Percentiles rank a stretch among this genome's conserved stretches.
phyloP scores from a whole-genome alignment of 2,113 vertebrate species.

The Macquaria australasica region DNA sequence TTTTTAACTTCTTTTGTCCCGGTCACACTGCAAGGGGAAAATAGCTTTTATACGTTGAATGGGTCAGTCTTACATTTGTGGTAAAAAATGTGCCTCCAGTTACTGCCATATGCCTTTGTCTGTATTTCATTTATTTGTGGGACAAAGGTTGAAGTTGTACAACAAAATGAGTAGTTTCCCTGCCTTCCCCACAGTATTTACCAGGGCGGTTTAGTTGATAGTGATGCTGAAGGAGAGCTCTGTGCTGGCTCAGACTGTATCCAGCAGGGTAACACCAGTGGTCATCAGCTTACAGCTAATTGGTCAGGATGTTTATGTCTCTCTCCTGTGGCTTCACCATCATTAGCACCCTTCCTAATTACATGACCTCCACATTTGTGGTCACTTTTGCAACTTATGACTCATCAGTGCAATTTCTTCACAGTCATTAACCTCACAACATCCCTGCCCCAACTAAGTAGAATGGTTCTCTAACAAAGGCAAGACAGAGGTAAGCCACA shows the following conservation, averaged over 20 bases:
- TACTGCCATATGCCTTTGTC: background rate
- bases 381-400: conserved; percentile 42
- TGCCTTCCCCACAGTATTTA: background rate
- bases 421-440: conserved; percentile 62
- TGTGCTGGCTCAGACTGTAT: conserved; percentile 32
- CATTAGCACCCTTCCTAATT: conserved; percentile 71
- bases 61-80: background rate
- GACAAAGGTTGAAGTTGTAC: background rate
- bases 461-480: conserved; percentile 17
- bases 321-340: conserved; percentile 66
- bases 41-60: background rate
- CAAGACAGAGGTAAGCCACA: conserved; percentile 25
- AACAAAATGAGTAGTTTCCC: background rate
- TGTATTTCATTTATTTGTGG: background rate
- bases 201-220: background rate
- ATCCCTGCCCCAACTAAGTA: background rate
- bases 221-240: conserved; percentile 25
- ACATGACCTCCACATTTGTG: conserved; percentile 46
- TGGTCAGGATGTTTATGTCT: conserved; percentile 63
- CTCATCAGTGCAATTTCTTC: conserved; percentile 77
- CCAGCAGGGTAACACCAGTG: conserved; percentile 74
- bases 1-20: no score
- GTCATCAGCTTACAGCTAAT: conserved; percentile 52
- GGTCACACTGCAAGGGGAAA: no score
- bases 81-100: background rate